Base-by-base conservation (phyloP, 2,888 invertebrate genomes). In the Tenthredo notha region DNA sequence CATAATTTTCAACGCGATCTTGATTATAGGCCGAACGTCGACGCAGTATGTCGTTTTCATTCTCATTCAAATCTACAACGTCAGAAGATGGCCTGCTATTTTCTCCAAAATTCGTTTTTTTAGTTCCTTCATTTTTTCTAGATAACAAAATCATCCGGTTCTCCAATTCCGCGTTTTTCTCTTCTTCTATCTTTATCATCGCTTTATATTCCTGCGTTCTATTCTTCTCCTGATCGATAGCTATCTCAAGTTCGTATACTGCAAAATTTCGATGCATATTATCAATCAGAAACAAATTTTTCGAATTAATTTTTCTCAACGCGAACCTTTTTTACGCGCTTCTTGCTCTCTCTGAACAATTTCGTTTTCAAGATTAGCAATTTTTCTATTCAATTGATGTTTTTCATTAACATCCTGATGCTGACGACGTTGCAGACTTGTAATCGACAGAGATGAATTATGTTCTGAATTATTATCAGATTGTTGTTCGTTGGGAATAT, bases 311-410 rank as follows among this genome's bases (percentile, higher is more conserved):
- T 6, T 37, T 37, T 37, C 37, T 37, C 37, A 37, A 37, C 37
- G 7, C 37, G 29, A 18, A 84, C 84, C 61, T 83, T 84, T 85
- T 86, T 86, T 58, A 54, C 29, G 29, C 72, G 61, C 65, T 77
- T 86, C n/a, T 78, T 84, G 74, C 37, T 86, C 43, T 47, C 67
- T 47, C 43, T 47, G 33, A 84, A 84, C 40, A 80, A 86, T 47
- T 84, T 88, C 85, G 84, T 86, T 86, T 80, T 84, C 85, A 83
- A 86, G 80, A 85, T 85, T 29, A 10, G 70, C 54, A 84, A 88
- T 58, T 70, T 50, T 65, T 10, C 40, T 67, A 33, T 82, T 67
- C 7, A 82, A 12, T 33, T 80, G 70, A 40, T 82, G 25, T 72
- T 85, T 85, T 12, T 85, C 85, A 43, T 70, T 82, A 6, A 25